phyloP scores from a whole-genome alignment of 2,113 vertebrate genomes.

The Asarcornis scutulata region DNA sequence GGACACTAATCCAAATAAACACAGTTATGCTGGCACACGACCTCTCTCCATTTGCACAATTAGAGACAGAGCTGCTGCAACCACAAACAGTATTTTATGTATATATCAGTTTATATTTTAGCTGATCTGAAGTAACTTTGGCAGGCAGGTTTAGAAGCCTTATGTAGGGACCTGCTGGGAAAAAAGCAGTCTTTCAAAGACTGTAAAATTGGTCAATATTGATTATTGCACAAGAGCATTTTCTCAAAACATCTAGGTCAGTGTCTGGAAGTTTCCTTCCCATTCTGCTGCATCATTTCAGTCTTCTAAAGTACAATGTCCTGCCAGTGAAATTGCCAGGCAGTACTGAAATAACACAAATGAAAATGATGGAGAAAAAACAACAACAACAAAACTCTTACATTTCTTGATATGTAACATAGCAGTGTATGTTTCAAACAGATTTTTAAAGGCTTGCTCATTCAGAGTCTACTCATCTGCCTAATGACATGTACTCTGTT shows the following conservation, averaged over 20 bases:
- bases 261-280: not conserved
- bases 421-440: not conserved
- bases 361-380: not conserved
- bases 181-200: not conserved
- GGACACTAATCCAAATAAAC: not conserved
- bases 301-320: not conserved
- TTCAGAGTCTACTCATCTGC: not conserved
- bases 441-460: not conserved
- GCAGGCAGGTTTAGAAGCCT: not conserved
- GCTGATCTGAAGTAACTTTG: not conserved
- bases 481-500: not conserved
- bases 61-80: not conserved
- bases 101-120: not conserved
- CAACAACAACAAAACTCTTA: not conserved
- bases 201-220: not conserved
- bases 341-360: not conserved
- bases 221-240: not conserved
- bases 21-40: not conserved
- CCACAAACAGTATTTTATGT: not conserved
- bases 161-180: accelerated
- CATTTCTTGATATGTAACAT: not conserved
- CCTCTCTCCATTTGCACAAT: not conserved
- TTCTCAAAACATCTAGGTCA: not conserved
- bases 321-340: not conserved
- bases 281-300: not conserved